phyloP scores from a whole-genome alignment of 2,888 invertebrate genomes.

The Incurvaria masculella region DNA sequence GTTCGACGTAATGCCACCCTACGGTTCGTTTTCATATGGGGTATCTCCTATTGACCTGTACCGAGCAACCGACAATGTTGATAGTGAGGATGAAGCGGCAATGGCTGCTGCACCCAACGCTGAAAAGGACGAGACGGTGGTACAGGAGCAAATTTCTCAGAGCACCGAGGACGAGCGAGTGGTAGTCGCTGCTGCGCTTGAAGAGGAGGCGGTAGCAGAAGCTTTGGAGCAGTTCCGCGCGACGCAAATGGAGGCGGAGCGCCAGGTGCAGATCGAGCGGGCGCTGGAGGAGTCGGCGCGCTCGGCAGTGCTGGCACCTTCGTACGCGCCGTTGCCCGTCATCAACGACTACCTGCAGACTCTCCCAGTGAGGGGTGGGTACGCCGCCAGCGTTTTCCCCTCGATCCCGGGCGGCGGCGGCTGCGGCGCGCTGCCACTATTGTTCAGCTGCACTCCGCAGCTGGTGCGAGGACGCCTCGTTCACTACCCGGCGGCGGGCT shows the following conservation, averaged over 20 bases:
- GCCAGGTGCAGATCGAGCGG: slow-evolving; percentile 29
- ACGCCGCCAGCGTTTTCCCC: slow-evolving; percentile 36
- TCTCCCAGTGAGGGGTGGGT: slow-evolving; percentile 18
- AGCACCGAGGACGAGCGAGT: too few relatives aligned
- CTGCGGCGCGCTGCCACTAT: slow-evolving; percentile 35
- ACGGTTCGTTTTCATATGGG: too few relatives aligned
- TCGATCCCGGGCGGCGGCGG: slow-evolving; percentile 32
- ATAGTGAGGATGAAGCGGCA: too few relatives aligned
- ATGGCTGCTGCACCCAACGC: too few relatives aligned
- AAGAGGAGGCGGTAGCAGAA: slow-evolving; percentile 18
- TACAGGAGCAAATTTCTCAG: too few relatives aligned
- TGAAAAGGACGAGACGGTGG: too few relatives aligned
- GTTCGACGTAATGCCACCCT: too few relatives aligned
- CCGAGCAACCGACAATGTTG: too few relatives aligned
- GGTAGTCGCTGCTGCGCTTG: slow-evolving; percentile 20
- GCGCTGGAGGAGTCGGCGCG: slow-evolving; percentile 17
- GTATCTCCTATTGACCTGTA: too few relatives aligned
- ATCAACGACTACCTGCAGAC: slow-evolving; percentile 11
- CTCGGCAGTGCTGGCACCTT: slow-evolving; percentile 16
- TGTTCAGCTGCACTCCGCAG: slow-evolving; percentile 30
- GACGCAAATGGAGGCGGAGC: slow-evolving; percentile 24
- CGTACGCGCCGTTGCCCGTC: slow-evolving; percentile 9
- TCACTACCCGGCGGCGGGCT: too few relatives aligned
- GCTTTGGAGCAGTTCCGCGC: slow-evolving; percentile 35
- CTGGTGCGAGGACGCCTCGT: slow-evolving; percentile 21